phyloP scores from a whole-genome alignment of 1,140 invertebrate species.

The Probaryconus sp. region DNA sequence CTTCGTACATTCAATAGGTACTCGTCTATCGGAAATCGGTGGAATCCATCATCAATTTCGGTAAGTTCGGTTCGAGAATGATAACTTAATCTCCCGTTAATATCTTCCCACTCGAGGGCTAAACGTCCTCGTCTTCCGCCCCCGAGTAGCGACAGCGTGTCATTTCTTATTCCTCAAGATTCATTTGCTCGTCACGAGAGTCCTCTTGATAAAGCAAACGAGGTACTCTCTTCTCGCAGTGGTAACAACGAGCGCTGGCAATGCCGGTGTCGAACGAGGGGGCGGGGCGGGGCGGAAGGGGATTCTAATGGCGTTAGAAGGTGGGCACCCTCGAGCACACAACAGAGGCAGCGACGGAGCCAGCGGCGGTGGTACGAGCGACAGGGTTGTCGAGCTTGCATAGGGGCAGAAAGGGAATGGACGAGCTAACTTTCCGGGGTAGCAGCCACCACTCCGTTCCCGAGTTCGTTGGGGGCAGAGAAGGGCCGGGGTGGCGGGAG shows the following conservation, averaged over 20 bases:
- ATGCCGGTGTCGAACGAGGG: constrained; percentile 57
- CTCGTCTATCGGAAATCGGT: too few species aligned
- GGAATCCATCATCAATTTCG: too few species aligned
- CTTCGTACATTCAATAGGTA: too few species aligned
- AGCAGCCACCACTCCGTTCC: constrained; percentile 42
- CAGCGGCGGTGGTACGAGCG: constrained; percentile 4
- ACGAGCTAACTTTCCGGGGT: constrained; percentile 64
- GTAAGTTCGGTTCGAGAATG: too few species aligned
- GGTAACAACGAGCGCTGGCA: constrained; percentile 43
- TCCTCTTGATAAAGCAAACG: constrained; percentile 58
- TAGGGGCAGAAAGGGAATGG: background rate
- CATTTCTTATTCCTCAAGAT: constrained; percentile 48
- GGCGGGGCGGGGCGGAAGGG: constrained; percentile 55
- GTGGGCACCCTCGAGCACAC: constrained; percentile 35
- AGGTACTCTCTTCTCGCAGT: constrained; percentile 42
- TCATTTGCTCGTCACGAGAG: constrained; percentile 41
- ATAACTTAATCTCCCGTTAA: too few species aligned
- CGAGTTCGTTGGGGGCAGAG: background rate
- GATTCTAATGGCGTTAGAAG: constrained; percentile 58
- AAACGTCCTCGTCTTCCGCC: background rate
- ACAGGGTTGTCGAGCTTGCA: background rate
- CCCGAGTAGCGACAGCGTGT: constrained; percentile 10
- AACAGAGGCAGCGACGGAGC: constrained; percentile 18
- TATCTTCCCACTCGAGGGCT: constrained; percentile 15
- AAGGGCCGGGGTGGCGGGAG: background rate